Evolutionary conservation across 2,797 vertebrate genomes (phyloP).

Genomic region (Etheostoma nigrum): DNA sequence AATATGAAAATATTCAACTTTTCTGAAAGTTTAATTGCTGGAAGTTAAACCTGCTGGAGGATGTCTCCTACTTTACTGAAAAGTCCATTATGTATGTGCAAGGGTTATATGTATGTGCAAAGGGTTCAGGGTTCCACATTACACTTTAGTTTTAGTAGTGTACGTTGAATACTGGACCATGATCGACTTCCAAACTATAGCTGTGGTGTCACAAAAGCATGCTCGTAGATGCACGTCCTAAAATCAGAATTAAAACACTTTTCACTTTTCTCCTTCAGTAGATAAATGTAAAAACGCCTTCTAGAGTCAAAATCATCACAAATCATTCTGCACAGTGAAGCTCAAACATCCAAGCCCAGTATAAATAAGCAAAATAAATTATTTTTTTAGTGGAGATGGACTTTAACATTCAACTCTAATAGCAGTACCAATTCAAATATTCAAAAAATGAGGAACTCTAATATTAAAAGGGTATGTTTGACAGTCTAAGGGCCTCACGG

Average conservation of each 20-base stretch:
- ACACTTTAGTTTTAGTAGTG: background rate
- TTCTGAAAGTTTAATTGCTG: background rate
- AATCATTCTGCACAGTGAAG: constrained; percentile 14
- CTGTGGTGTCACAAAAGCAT: background rate
- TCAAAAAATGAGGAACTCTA: constrained; percentile 25
- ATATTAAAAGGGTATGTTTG: constrained; percentile 32
- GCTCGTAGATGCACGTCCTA: background rate
- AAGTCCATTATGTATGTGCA: background rate
- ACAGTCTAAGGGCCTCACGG: background rate
- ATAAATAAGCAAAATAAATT: background rate
- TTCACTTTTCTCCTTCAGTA: background rate
- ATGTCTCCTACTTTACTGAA: constrained; percentile 5
- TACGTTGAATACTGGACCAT: background rate
- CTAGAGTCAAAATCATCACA: background rate
- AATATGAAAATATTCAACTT: background rate
- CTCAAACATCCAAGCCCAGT: constrained; percentile 15
- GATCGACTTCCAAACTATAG: background rate
- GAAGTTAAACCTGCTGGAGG: background rate
- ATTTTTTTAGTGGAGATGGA: background rate
- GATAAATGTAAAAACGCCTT: constrained; percentile 15
- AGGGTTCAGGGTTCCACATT: background rate
- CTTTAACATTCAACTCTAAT: constrained; percentile 35
- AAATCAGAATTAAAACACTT: constrained; percentile 5
- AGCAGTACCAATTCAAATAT: constrained; percentile 30
- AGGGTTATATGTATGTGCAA: background rate